Evolutionary conservation across 2,797 vertebrate genomes (phyloP), one percentile per base, ranked within the genome.

Genomic region (Paratrypauchen microcephalus): DNA sequence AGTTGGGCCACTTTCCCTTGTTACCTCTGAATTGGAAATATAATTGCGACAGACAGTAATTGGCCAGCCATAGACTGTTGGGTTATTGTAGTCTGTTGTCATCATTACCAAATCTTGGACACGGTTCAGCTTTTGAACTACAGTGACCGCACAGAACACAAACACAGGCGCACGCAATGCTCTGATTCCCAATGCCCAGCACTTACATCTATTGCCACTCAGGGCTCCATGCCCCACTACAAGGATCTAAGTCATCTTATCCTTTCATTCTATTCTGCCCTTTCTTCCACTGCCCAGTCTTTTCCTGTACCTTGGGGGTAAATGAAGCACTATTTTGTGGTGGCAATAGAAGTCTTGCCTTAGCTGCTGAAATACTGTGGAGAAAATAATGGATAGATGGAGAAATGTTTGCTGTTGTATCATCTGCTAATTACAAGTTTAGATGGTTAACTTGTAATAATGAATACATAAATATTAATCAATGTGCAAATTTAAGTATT

Each of bases 11-110:
- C 89, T 91, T 89, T 92, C 84, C 85, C 85, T 81, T 71, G 88
- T 92, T 92, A 90, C 87, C 83, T 92, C 87, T 87, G 90, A 92
- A 93, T 92, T 91, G 88, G 87, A 93, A 93, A 92, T 92, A 92
- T 93, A 93, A 93, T 93, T 93, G 89, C 67, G 73, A 76, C 61
- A 32, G 90, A 91, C 91, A 92, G 89, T 93, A 93, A 93, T 93
- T 92, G 90, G 92, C 92, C 83, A 76, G 87, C 87, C 77, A 77
- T 81, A 89, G 90, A 91, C 90, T 91, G 88, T 90, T 87, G 91
- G 91, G 91, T 90, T 90, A 90, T 93, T 93, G 92, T 93, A 87
- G 91, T 93, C 87, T 89, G 87, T 87, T 90, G 86, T 88, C 90
- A 91, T 92, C 90, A 91, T 92, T 92, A 91, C 88, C 85, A 79